Evolutionary conservation across 2,888 invertebrate genomes (phyloP), one percentile per base, ranked within the genome.

Genomic region (Azorinus chamasolen): DNA sequence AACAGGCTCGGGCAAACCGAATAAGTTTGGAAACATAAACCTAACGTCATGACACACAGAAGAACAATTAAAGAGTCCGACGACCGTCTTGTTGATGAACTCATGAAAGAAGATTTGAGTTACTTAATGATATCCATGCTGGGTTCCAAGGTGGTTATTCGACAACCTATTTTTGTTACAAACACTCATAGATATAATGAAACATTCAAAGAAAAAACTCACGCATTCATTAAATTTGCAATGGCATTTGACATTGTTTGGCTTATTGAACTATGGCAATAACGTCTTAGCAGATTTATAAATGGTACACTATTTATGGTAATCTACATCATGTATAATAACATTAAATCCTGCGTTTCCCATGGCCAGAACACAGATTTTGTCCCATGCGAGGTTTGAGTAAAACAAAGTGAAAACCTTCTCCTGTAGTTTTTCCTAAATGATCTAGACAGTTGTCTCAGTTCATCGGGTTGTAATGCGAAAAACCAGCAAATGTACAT

Each of bases 81-180:
- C n/a, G n/a, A n/a, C n/a, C n/a, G n/a, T n/a, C n/a, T n/a, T n/a
- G n/a, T n/a, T n/a, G n/a, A n/a, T n/a, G n/a, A n/a, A n/a, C n/a
- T n/a, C n/a, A n/a, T n/a, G n/a, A n/a, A n/a, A n/a, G n/a, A n/a
- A n/a, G n/a, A 25, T 51, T 53, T 41, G 32, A 69, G 6, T 54
- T 80, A 20, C 46, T 80, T 27, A 22, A 63, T 18, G 62, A 66
- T 41, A 70, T 55, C 32, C 75, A 79, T 45, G 75, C 71, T n/a
- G 75, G 79, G 0, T 79, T 79, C 20, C 24, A 66, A 45, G 53
- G 66, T 25, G 54, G 57, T 6, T 72, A 71, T 20, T 65, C 71
- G 14, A 70, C 65, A 8, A 45, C 45, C 14, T 25, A 25, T 12
- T 2, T 51, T 18, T 25, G 25, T 16, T 51, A 22, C 20, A 51